A percentile compares a stretch with the other conserved stretches of the same genome.
phyloP scores from a whole-genome alignment of 2,113 vertebrate genomes.

The Poeciliopsis prolifica region DNA sequence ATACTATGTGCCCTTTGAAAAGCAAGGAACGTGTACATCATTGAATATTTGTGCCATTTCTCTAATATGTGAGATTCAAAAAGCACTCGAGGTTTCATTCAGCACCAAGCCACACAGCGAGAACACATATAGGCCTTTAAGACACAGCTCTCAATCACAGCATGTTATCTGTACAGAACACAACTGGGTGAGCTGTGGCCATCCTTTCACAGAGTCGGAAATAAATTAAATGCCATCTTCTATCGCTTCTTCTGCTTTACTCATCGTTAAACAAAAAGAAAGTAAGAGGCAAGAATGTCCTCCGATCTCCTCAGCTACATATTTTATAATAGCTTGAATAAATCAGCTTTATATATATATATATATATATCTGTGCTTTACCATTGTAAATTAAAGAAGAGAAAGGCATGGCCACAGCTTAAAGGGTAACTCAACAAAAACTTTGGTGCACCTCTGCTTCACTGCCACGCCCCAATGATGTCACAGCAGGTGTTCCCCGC shows the following conservation, averaged over 20 bases:
- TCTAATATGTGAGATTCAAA: slow-evolving; percentile 34
- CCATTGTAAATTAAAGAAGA: slow-evolving; percentile 33
- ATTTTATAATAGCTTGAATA: background rate
- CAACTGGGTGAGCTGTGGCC: slow-evolving; percentile 24
- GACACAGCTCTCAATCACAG: slow-evolving; percentile 41
- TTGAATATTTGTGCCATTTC: slow-evolving; percentile 65
- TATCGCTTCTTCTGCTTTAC: slow-evolving; percentile 1
- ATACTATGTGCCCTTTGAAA: slow-evolving; percentile 40
- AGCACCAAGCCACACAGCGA: slow-evolving; percentile 44
- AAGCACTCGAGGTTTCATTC: slow-evolving; percentile 46
- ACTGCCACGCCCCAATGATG: slow-evolving; percentile 3
- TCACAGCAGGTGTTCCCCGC: slow-evolving; percentile 36
- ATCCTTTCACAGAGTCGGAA: slow-evolving; percentile 19
- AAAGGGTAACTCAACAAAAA: slow-evolving; percentile 48
- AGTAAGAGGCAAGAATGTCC: slow-evolving; percentile 1
- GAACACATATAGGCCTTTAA: slow-evolving; percentile 37
- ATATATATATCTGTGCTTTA: slow-evolving; percentile 60
- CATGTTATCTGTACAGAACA: slow-evolving; percentile 35
- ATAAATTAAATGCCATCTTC: slow-evolving; percentile 40
- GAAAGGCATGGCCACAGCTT: slow-evolving; percentile 47
- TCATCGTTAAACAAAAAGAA: slow-evolving; percentile 15
- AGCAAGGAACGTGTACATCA: slow-evolving; percentile 30
- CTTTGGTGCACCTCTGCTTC: background rate
- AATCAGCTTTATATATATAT: no score
- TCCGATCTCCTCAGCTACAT: slow-evolving; percentile 37